phyloP scores from a whole-genome alignment of 2,888 invertebrate genomes.

The Coremacera marginata region DNA sequence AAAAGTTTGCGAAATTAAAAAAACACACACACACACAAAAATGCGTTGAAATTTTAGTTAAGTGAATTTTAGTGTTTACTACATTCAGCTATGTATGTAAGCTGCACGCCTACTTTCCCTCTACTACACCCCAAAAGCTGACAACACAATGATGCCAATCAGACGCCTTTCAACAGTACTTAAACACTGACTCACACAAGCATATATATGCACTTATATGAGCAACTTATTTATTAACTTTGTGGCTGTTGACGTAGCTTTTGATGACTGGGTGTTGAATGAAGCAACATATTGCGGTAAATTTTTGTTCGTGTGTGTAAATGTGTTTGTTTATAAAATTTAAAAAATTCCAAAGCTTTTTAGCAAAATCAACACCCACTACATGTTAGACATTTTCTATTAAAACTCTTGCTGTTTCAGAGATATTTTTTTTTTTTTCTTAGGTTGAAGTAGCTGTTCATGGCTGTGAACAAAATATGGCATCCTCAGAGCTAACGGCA shows the following conservation, averaged over 20 bases:
- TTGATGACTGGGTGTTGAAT: neutral
- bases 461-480: too few relatives aligned
- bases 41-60: too few relatives aligned
- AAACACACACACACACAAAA: too few relatives aligned
- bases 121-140: too few relatives aligned
- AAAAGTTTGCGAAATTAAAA: too few relatives aligned
- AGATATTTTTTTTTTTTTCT: too few relatives aligned
- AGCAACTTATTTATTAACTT: neutral
- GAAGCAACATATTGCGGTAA: conserved; percentile 10
- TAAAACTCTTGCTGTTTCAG: neutral
- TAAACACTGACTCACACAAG: conserved; percentile 1
- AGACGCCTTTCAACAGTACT: neutral
- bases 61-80: too few relatives aligned
- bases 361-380: conserved; percentile 15
- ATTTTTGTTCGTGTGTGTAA: neutral
- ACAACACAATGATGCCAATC: too few relatives aligned
- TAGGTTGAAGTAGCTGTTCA: too few relatives aligned
- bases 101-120: too few relatives aligned
- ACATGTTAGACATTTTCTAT: neutral
- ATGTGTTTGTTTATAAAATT: neutral
- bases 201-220: neutral
- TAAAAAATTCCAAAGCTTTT: conserved; percentile 2
- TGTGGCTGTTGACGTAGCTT: neutral
- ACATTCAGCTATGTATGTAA: too few relatives aligned
- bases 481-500: too few relatives aligned